Evolutionary conservation across 2,113 vertebrate species (phyloP).

Genomic region (Xiphorhynchus elegans): DNA sequence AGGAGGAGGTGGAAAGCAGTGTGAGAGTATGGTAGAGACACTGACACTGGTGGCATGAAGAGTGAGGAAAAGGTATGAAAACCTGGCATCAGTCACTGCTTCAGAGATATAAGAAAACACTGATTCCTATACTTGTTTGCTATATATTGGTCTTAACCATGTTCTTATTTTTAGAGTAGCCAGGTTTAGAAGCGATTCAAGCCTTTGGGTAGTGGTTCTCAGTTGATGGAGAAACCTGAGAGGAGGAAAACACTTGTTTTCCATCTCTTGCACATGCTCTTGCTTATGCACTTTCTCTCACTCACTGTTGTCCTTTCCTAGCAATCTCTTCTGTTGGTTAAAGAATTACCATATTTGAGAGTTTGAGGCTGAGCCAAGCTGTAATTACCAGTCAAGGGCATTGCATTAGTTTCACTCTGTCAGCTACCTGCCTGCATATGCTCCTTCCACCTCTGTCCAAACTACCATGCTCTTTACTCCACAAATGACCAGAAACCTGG

Average conservation of each 20-base stretch:
- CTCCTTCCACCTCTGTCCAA: background rate
- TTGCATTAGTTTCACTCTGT: background rate
- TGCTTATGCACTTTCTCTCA: fast-evolving
- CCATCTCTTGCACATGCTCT: fast-evolving
- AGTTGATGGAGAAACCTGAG: background rate
- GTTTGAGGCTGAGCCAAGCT: background rate
- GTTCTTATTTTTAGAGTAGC: background rate
- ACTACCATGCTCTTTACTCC: background rate
- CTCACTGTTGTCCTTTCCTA: background rate
- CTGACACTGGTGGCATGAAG: background rate
- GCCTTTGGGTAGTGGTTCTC: background rate
- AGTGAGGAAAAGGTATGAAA: background rate
- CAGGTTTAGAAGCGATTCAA: background rate
- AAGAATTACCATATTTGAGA: background rate
- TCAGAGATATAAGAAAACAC: background rate
- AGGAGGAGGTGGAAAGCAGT: background rate
- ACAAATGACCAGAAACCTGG: background rate
- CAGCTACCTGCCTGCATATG: background rate
- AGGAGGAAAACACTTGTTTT: fast-evolving
- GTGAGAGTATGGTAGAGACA: background rate
- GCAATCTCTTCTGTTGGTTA: background rate
- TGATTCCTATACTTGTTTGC: background rate
- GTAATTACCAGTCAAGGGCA: background rate
- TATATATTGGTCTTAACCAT: fast-evolving
- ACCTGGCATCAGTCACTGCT: background rate